Percentiles rank a stretch among this genome's conserved stretches.
Evolutionary conservation across 2,888 invertebrate species (phyloP).

Genomic region (Acholoe squamosa): DNA sequence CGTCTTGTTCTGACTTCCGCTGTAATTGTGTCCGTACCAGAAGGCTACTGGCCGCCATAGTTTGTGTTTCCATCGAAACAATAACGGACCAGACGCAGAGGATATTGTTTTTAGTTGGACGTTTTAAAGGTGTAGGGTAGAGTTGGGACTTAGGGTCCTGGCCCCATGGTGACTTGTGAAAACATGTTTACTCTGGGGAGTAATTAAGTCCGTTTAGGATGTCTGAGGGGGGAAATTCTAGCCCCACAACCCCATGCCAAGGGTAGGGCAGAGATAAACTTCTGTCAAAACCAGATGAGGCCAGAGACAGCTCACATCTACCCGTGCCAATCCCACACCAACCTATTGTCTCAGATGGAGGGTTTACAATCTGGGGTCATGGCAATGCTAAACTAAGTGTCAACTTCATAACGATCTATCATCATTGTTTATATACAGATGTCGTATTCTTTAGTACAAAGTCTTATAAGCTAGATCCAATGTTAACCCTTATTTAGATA

Average conservation of each 20-base stretch:
- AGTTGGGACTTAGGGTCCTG: background rate
- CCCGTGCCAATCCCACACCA: too few relatives aligned
- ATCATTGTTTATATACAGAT: too few relatives aligned
- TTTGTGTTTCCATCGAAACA: background rate
- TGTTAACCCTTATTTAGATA: too few relatives aligned
- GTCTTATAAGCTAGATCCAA: too few relatives aligned
- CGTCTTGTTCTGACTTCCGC: conserved; percentile 23
- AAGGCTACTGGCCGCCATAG: background rate
- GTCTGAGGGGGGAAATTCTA: background rate
- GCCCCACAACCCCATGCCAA: background rate
- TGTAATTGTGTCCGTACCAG: conserved; percentile 33
- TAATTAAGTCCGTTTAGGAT: conserved; percentile 37
- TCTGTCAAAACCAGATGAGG: too few relatives aligned
- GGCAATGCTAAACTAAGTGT: too few relatives aligned
- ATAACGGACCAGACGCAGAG: background rate
- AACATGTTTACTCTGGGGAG: conserved; percentile 8
- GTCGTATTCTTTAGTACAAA: too few relatives aligned
- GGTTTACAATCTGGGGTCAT: too few relatives aligned
- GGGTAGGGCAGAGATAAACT: too few relatives aligned
- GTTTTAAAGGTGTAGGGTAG: background rate
- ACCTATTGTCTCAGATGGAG: too few relatives aligned
- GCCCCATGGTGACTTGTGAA: background rate
- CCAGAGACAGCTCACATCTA: too few relatives aligned
- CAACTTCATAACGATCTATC: too few relatives aligned
- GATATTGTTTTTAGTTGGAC: background rate